Percentiles rank a stretch among this genome's conserved stretches.
Conservation (phyloP, 2,797 vertebrate species). For the Catostomus latipinnis region DNA sequence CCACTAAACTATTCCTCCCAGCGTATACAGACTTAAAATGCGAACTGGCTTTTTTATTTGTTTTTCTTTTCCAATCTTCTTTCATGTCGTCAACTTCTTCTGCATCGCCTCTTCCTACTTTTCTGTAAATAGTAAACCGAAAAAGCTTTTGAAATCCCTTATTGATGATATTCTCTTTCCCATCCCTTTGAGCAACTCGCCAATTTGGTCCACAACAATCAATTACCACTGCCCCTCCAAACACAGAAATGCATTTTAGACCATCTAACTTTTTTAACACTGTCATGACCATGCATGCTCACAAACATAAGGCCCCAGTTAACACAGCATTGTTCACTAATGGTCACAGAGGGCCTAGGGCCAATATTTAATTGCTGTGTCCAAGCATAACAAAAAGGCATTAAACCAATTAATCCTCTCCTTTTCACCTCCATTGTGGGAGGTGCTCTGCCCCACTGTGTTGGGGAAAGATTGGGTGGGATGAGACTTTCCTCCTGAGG, state of each 20-base stretch:
- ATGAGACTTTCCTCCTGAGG: conserved; percentile 48
- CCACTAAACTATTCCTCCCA: conserved; percentile 54
- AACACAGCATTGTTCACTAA: conserved; percentile 65
- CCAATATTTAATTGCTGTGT: conserved; percentile 79
- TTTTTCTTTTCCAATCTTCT: conserved; percentile 47
- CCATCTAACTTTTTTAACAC: neutral
- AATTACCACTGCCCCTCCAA: conserved; percentile 25
- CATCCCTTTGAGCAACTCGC: conserved; percentile 38
- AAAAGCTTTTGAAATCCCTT: conserved; percentile 54
- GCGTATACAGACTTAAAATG: conserved; percentile 59
- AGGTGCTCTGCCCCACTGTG: conserved; percentile 5
- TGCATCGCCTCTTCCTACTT: conserved; percentile 43
- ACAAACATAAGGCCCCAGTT: conserved; percentile 18
- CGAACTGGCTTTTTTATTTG: conserved; percentile 43
- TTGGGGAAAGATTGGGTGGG: conserved; percentile 13
- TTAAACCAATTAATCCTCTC: conserved; percentile 77
- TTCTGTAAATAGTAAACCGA: conserved; percentile 52
- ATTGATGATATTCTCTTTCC: conserved; percentile 46
- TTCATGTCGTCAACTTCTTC: conserved; percentile 43
- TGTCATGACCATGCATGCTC: conserved; percentile 30
- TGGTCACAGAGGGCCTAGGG: conserved; percentile 70
- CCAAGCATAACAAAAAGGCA: conserved; percentile 71
- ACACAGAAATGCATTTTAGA: conserved; percentile 18
- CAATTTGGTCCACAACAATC: conserved; percentile 38
- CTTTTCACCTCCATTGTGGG: conserved; percentile 51